These are phyloP conservation scores for Eurytoma adleriae DNA, from an alignment of 2,888 invertebrate species.

Conservation along the genomic window DNA sequence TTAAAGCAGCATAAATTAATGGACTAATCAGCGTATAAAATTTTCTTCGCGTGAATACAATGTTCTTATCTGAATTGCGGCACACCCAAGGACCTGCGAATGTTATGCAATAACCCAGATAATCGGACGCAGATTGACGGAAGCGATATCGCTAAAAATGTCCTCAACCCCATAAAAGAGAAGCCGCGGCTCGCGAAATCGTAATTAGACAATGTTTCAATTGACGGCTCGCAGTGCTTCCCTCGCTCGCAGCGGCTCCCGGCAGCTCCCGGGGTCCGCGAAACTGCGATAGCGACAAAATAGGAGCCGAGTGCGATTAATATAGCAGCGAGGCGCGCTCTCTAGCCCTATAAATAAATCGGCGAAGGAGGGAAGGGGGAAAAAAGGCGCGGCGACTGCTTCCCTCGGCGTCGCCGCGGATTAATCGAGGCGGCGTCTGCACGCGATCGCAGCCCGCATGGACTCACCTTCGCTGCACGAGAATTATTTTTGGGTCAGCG, in stretches of 20 bases:
- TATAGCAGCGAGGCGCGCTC: constrained; percentile 3
- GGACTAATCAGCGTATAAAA: no score
- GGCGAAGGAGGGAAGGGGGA: not conserved
- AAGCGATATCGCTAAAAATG: no score
- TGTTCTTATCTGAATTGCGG: no score
- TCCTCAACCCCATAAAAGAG: no score
- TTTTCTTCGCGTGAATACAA: no score
- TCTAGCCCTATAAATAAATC: constrained; percentile 45
- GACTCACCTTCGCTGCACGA: constrained; percentile 20
- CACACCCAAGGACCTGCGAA: no score
- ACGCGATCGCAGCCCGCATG: constrained; percentile 22
- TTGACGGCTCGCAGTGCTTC: not conserved
- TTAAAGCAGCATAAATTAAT: no score
- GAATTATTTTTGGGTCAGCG: constrained; percentile 50
- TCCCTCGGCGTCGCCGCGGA: not conserved
- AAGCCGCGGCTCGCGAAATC: not conserved
- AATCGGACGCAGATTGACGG: no score
- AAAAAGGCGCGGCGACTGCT: constrained; percentile 2
- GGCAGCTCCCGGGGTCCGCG: not conserved
- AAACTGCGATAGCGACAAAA: constrained; percentile 9
- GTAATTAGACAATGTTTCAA: constrained; percentile 25
- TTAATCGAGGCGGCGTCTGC: constrained; percentile 17
- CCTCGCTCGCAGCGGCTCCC: no score
- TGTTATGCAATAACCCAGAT: no score
- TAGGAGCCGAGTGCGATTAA: constrained; percentile 29